Conservation (phyloP, 2,888 invertebrate genomes). For the Andrena praecox region DNA sequence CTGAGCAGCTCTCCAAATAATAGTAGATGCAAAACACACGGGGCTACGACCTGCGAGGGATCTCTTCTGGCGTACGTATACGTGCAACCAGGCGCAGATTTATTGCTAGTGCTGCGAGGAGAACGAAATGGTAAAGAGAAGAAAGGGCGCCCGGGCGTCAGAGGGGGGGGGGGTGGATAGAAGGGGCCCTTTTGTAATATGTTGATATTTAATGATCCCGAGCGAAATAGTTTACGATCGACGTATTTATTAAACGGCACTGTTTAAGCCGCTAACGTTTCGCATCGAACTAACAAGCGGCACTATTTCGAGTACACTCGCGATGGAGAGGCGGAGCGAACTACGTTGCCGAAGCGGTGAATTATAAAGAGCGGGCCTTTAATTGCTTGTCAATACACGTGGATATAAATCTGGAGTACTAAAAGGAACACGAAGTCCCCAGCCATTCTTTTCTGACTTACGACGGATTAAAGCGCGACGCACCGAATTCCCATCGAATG, state of each 20-base stretch:
- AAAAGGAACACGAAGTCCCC: neutral
- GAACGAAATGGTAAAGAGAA: slow-evolving; percentile 60
- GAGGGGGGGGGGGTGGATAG: slow-evolving; percentile 18
- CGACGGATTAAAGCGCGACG: neutral
- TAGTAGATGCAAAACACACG: slow-evolving; percentile 70
- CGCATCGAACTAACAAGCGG: slow-evolving; percentile 75
- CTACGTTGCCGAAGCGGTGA: slow-evolving; percentile 19
- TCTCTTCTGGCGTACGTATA: slow-evolving; percentile 26
- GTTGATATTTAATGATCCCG: slow-evolving; percentile 81
- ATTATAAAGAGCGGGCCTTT: slow-evolving; percentile 26
- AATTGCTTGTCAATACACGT: slow-evolving; percentile 21
- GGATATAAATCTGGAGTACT: neutral
- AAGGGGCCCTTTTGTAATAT: slow-evolving; percentile 74
- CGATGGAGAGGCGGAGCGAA: slow-evolving; percentile 55
- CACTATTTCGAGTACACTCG: slow-evolving; percentile 58
- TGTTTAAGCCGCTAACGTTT: slow-evolving; percentile 75
- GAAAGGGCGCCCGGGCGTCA: slow-evolving; percentile 30
- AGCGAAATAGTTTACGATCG: slow-evolving; percentile 82
- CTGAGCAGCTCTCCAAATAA: slow-evolving; percentile 70
- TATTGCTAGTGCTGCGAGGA: slow-evolving; percentile 71
- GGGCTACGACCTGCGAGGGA: slow-evolving; percentile 42
- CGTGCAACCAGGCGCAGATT: slow-evolving; percentile 71
- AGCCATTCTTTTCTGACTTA: neutral
- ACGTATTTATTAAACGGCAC: slow-evolving; percentile 81
- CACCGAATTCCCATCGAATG: too few relatives aligned